Evolutionary conservation across 2,113 vertebrate species (phyloP).

Genomic region (Donacobius atricapilla): DNA sequence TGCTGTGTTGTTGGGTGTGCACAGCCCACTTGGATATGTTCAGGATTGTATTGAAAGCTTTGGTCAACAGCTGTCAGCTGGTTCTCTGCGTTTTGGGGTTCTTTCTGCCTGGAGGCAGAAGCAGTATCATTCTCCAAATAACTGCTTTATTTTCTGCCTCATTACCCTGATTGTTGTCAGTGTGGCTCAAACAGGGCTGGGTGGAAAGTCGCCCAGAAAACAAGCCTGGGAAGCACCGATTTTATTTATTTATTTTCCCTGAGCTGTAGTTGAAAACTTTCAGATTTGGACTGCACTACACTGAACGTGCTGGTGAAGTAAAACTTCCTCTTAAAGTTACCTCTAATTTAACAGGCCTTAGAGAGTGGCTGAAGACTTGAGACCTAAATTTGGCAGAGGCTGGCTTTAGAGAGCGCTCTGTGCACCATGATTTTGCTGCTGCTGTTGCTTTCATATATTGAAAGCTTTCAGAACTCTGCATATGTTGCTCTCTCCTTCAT

Average conservation of each 20-base stretch:
- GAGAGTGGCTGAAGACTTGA: background rate
- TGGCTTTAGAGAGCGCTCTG: background rate
- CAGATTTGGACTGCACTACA: background rate
- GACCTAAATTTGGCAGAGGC: background rate
- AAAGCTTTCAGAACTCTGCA: background rate
- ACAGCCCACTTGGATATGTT: background rate
- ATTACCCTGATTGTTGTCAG: constrained; percentile 54
- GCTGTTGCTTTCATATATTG: background rate
- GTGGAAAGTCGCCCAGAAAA: constrained; percentile 1
- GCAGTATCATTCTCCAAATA: constrained; percentile 15
- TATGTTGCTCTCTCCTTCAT: background rate
- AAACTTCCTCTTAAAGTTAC: background rate
- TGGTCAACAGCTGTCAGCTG: background rate
- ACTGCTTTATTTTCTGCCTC: constrained; percentile 66
- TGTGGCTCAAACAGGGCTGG: background rate
- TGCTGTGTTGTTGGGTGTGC: background rate
- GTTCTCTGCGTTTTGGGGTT: background rate
- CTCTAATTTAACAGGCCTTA: background rate
- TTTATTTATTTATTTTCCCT: background rate
- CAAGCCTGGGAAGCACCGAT: background rate
- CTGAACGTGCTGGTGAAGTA: background rate
- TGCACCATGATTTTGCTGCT: background rate
- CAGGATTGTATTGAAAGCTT: background rate
- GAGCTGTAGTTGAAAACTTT: background rate
- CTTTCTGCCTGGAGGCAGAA: constrained; percentile 62